A percentile compares a stretch with the other conserved stretches of the same genome.
Evolutionary conservation across 2,888 invertebrate species (phyloP).

Genomic region (Neelides folsomi): DNA sequence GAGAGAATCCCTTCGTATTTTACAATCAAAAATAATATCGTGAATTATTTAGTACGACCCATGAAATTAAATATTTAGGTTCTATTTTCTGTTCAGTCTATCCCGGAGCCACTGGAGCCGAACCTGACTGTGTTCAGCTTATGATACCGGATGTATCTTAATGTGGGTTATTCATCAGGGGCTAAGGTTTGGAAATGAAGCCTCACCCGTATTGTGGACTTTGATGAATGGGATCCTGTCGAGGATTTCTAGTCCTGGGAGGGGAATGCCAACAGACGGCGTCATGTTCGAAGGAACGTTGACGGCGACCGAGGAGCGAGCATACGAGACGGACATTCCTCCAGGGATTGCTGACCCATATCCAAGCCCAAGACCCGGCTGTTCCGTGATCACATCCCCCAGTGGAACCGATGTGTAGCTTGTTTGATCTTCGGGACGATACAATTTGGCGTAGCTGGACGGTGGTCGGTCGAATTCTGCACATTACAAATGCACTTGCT

Average conservation of each 20-base stretch:
- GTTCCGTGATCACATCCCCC: conserved; percentile 32
- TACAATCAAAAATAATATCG: no score
- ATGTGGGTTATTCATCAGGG: no score
- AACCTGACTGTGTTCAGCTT: no score
- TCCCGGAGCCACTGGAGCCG: no score
- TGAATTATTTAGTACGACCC: no score
- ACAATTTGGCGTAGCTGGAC: conserved; percentile 28
- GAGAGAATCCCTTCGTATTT: conserved; percentile 18
- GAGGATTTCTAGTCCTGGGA: conserved; percentile 32
- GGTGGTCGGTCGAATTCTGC: conserved; percentile 31
- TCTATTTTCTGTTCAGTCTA: no score
- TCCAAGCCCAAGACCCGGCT: conserved; percentile 7
- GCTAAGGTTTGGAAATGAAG: neutral
- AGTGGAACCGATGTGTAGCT: conserved; percentile 24
- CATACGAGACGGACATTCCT: conserved; percentile 26
- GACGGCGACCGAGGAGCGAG: conserved; percentile 14
- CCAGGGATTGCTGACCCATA: no score
- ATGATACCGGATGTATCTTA: no score
- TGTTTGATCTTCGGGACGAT: conserved; percentile 27
- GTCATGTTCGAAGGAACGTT: conserved; percentile 5
- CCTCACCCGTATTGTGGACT: conserved; percentile 29
- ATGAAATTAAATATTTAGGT: no score
- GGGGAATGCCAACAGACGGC: conserved; percentile 23
- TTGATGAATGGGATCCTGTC: conserved; percentile 32
- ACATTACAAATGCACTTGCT: neutral